Conservation (phyloP, 2,888 invertebrate species). For the Callimorpha dominula region DNA sequence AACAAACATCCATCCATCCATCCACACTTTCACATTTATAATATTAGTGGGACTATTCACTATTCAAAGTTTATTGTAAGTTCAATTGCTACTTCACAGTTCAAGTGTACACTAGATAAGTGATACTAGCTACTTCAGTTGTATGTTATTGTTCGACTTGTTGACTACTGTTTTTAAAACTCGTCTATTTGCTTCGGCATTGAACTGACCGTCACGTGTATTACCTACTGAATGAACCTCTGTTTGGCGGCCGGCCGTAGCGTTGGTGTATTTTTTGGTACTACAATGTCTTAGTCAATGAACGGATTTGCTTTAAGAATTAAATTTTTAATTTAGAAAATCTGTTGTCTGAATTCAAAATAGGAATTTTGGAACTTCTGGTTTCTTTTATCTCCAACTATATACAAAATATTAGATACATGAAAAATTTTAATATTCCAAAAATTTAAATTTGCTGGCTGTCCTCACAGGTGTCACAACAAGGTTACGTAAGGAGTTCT, state of each 20-base stretch:
- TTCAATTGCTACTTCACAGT: background rate
- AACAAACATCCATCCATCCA: too few relatives aligned
- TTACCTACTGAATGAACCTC: background rate
- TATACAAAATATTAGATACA: too few relatives aligned
- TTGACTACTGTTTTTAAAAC: background rate
- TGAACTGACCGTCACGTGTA: background rate
- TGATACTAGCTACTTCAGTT: background rate
- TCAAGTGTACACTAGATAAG: background rate
- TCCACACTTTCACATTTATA: too few relatives aligned
- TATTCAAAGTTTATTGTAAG: background rate
- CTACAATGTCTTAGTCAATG: background rate
- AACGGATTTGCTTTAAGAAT: background rate
- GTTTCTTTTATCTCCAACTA: too few relatives aligned
- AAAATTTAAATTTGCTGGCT: background rate
- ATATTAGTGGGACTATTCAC: too few relatives aligned
- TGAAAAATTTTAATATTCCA: background rate
- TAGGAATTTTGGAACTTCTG: background rate
- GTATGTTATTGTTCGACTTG: background rate
- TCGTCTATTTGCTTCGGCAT: background rate
- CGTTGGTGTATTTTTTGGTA: background rate
- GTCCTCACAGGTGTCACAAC: conserved; percentile 85
- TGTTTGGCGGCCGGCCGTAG: background rate
- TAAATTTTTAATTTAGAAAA: background rate
- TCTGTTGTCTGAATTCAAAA: background rate
- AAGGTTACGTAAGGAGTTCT: conserved; percentile 90